Evolutionary conservation across 2,888 invertebrate species (phyloP).

Genomic region (Drosophila melanosoma): DNA sequence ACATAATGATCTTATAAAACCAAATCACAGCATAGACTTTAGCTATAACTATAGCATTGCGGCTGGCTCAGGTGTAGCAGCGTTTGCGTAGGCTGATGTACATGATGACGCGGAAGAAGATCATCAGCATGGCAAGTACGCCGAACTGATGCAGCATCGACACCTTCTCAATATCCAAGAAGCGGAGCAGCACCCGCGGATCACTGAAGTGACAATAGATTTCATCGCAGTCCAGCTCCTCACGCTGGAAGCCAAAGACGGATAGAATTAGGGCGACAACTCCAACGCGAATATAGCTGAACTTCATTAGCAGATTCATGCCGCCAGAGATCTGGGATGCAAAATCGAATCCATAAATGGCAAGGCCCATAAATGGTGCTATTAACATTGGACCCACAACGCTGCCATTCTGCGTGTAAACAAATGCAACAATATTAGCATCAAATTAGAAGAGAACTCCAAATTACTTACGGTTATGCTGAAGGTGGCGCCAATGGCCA

Average conservation of each 20-base stretch:
- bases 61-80: conserved; percentile 75
- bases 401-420: conserved; percentile 87
- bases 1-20: conserved; percentile 34
- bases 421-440: background rate
- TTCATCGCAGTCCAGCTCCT: conserved; percentile 87
- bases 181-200: conserved; percentile 87
- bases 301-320: conserved; percentile 88
- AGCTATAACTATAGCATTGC: conserved; percentile 51
- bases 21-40: conserved; percentile 72
- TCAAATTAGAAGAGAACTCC: background rate
- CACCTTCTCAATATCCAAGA: conserved; percentile 87
- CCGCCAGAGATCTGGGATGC: conserved; percentile 87
- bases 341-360: conserved; percentile 90
- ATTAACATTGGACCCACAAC: conserved; percentile 89
- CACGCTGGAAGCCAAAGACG: conserved; percentile 88
- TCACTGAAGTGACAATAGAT: conserved; percentile 89
- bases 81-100: conserved; percentile 87
- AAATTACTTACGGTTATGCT: conserved; percentile 87
- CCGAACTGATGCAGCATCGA: conserved; percentile 87
- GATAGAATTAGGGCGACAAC: conserved; percentile 88
- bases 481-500: conserved; percentile 90
- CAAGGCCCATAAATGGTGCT: conserved; percentile 89
- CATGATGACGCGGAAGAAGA: conserved; percentile 87
- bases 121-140: conserved; percentile 86
- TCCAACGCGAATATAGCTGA: conserved; percentile 88